Percentiles rank a stretch among this genome's conserved stretches.
phyloP scores from a whole-genome alignment of 2,797 vertebrate species.

The Myioborus miniatus region DNA sequence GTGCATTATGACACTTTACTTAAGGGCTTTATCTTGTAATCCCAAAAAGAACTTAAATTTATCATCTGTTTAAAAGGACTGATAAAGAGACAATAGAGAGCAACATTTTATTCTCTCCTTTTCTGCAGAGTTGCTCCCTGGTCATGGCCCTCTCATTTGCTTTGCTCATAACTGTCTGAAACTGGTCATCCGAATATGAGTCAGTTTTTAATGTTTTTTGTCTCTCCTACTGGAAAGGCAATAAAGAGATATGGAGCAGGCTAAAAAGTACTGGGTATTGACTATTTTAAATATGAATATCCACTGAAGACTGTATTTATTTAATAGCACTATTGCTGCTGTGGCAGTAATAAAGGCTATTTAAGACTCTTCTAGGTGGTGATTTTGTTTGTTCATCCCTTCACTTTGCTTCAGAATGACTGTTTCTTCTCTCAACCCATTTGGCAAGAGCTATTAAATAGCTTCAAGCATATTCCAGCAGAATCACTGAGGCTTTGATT shows the following conservation, averaged over 20 bases:
- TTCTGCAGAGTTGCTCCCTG: not conserved
- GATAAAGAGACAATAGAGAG: not conserved
- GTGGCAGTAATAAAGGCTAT: not conserved
- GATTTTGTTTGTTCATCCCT: slow-evolving; percentile 40
- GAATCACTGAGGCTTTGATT: not conserved
- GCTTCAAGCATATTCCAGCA: not conserved
- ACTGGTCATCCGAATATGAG: not conserved
- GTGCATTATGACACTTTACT: not conserved
- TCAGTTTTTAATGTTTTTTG: not conserved
- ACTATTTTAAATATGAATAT: not conserved
- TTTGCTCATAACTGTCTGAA: slow-evolving; percentile 15
- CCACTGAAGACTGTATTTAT: not conserved
- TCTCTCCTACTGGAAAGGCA: not conserved
- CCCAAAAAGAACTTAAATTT: not conserved
- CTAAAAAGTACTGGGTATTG: not conserved
- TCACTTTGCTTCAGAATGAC: not conserved
- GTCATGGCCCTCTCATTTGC: not conserved
- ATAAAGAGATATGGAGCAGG: slow-evolving; percentile 44
- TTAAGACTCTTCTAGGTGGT: not conserved
- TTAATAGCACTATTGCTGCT: not conserved
- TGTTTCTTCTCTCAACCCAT: not conserved
- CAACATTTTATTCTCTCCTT: not conserved
- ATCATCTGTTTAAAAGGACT: not conserved
- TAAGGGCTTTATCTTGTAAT: not conserved
- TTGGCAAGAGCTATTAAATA: not conserved